Conservation (phyloP, 2,113 vertebrate species). For the Grammomys surdaster region DNA sequence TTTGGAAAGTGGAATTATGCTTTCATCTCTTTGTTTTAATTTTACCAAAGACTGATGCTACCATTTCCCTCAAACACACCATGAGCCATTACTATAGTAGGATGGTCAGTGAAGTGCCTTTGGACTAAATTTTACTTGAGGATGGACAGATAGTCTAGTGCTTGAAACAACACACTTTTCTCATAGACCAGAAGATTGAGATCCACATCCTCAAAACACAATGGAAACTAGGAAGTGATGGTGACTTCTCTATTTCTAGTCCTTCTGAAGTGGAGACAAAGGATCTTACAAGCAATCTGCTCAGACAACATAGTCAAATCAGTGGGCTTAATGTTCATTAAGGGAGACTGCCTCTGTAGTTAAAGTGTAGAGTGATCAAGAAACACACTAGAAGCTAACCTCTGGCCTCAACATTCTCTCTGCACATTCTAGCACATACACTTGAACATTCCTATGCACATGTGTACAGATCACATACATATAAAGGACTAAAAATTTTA, state of each 20-base stretch:
- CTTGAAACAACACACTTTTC: background rate
- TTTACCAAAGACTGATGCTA: background rate
- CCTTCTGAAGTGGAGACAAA: background rate
- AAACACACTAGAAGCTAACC: background rate
- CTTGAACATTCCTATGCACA: background rate
- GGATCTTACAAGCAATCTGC: background rate
- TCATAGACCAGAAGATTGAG: background rate
- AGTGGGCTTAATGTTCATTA: background rate
- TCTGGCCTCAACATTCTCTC: background rate
- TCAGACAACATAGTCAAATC: rapidly evolving
- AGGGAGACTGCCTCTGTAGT: too few species aligned
- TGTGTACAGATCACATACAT: background rate
- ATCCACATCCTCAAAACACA: background rate
- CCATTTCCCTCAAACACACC: background rate
- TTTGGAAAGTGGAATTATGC: background rate
- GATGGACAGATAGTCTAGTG: background rate
- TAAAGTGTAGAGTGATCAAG: background rate
- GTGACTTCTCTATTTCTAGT: background rate
- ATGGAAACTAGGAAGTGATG: background rate
- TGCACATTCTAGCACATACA: too few species aligned
- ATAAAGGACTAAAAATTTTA: background rate
- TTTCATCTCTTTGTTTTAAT: background rate
- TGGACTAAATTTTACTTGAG: background rate
- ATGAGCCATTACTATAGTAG: background rate
- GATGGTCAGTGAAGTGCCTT: background rate